A percentile compares a stretch with the other conserved stretches of the same genome.
phyloP scores from a whole-genome alignment of 2,888 invertebrate species.

The Rhingia campestris region DNA sequence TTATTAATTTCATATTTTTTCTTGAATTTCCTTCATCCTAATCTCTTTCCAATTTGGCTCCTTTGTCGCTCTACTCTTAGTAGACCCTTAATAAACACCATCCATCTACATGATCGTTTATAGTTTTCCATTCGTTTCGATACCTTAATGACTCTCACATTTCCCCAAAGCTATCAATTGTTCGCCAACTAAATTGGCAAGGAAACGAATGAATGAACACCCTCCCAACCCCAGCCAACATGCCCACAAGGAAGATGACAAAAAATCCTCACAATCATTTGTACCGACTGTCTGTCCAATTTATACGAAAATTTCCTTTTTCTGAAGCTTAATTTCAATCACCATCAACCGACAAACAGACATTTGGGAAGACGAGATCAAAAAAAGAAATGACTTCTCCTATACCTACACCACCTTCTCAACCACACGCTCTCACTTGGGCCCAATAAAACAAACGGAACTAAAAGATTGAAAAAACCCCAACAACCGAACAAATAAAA shows the following conservation, averaged over 20 bases:
- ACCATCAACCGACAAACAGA: constrained; percentile 44
- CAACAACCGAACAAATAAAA: constrained; percentile 8
- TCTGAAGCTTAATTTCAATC: constrained; percentile 68
- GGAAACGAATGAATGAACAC: background rate
- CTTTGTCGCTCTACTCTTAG: background rate
- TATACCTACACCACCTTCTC: no score
- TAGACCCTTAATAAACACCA: background rate
- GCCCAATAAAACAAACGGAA: constrained; percentile 29
- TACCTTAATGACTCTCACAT: constrained; percentile 56
- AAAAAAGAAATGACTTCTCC: constrained; percentile 3
- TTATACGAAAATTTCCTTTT: constrained; percentile 43
- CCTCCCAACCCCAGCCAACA: background rate
- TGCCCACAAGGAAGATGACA: background rate
- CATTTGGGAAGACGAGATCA: background rate
- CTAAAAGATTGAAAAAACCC: constrained; percentile 6
- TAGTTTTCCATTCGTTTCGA: constrained; percentile 61
- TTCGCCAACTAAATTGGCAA: constrained; percentile 50
- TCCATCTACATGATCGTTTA: constrained; percentile 55
- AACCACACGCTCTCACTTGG: background rate
- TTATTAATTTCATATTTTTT: constrained; percentile 39
- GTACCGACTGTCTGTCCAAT: constrained; percentile 31
- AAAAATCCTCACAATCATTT: constrained; percentile 42
- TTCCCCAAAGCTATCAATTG: constrained; percentile 43
- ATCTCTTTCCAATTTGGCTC: constrained; percentile 27
- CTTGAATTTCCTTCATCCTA: background rate